A percentile compares a stretch with the other conserved stretches of the same genome.
Conservation (phyloP, 1,140 invertebrate species). For the Solen grandis region DNA sequence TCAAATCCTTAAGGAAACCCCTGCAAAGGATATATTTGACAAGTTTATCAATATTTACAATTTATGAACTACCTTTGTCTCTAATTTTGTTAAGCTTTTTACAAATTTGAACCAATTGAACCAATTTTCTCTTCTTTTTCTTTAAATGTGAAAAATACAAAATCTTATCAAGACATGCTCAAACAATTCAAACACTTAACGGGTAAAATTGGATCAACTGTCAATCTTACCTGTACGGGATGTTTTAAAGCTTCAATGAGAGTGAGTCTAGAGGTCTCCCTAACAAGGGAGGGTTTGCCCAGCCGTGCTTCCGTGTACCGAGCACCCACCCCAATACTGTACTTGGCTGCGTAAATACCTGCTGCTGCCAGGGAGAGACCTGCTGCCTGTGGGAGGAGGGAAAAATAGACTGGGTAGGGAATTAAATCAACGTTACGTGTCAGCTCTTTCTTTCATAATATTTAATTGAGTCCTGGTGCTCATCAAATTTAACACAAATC, state of each 20-base stretch:
- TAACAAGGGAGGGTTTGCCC: slow-evolving; percentile 94
- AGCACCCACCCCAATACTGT: slow-evolving; percentile 92
- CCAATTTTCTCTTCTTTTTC: too few relatives aligned
- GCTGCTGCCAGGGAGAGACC: slow-evolving; percentile 94
- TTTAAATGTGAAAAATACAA: too few relatives aligned
- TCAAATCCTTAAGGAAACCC: too few relatives aligned
- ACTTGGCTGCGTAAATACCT: slow-evolving; percentile 96
- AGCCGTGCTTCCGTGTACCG: slow-evolving; percentile 95
- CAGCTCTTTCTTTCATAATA: too few relatives aligned
- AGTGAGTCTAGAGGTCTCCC: slow-evolving; percentile 97
- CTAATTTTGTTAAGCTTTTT: too few relatives aligned
- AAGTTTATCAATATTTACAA: too few relatives aligned
- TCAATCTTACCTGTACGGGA: slow-evolving; percentile 87
- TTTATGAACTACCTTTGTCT: too few relatives aligned
- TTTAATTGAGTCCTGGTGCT: not conserved
- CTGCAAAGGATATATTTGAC: too few relatives aligned
- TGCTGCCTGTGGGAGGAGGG: slow-evolving; percentile 84
- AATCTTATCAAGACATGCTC: too few relatives aligned
- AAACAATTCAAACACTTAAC: too few relatives aligned
- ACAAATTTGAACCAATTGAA: too few relatives aligned
- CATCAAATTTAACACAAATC: not conserved
- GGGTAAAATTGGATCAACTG: too few relatives aligned
- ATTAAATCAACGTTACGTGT: not conserved
- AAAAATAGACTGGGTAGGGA: not conserved
- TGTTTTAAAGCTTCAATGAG: slow-evolving; percentile 92